Evolutionary conservation across 2,113 vertebrate species (phyloP).

Genomic region (Peromyscus maniculatus): DNA sequence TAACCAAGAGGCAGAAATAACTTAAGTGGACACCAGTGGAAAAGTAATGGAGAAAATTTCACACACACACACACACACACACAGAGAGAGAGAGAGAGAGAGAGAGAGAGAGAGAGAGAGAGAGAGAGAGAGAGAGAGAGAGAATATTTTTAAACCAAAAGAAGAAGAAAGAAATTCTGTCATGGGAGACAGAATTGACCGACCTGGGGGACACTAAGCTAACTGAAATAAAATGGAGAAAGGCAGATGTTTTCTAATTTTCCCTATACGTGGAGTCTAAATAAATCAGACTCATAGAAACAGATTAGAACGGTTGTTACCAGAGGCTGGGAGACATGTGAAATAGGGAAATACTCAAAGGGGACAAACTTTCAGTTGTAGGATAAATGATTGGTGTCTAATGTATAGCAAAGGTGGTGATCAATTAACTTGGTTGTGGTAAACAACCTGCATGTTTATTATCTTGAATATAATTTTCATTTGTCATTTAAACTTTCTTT

Average conservation of each 20-base stretch:
- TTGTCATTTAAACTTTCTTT: neutral
- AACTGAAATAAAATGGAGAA: neutral
- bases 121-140: too few relatives aligned
- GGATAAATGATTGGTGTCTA: neutral
- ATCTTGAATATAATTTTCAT: neutral
- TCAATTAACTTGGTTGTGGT: neutral
- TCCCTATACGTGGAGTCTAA: too few relatives aligned
- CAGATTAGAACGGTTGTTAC: neutral
- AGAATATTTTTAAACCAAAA: neutral
- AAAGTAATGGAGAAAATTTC: neutral
- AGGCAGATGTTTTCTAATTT: neutral
- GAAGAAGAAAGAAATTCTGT: neutral
- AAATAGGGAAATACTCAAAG: neutral
- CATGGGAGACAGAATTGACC: neutral
- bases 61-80: neutral
- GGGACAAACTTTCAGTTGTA: neutral
- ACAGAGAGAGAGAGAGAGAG: neutral
- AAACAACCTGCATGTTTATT: neutral
- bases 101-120: too few relatives aligned
- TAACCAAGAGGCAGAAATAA: neutral
- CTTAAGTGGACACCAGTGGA: neutral
- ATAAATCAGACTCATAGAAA: neutral
- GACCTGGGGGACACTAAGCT: neutral
- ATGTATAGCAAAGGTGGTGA: neutral
- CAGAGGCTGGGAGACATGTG: neutral